These are phyloP conservation scores for Proisotoma minuta DNA, from an alignment of 2,888 invertebrate genomes.

Conservation along the genomic window DNA sequence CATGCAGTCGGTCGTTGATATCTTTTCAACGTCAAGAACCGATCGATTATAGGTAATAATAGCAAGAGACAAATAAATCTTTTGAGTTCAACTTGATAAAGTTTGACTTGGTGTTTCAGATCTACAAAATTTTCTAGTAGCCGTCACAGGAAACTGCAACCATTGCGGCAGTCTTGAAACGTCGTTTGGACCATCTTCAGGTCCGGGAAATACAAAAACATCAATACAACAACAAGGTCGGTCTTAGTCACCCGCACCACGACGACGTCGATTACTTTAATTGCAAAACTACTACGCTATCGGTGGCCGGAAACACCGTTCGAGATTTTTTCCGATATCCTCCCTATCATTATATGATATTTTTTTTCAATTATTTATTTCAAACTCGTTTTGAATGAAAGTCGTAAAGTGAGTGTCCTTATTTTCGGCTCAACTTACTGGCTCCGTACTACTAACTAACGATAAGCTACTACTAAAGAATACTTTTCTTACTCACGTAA, in stretches of 20 bases:
- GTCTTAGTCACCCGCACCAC: slow-evolving; percentile 1
- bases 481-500: too few relatives aligned
- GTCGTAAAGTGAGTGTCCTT: slow-evolving; percentile 34
- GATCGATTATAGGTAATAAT: slow-evolving; percentile 71
- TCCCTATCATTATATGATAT: slow-evolving; percentile 1
- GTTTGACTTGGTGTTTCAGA: slow-evolving; percentile 56
- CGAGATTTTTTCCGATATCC: slow-evolving; percentile 3
- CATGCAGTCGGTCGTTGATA: slow-evolving; percentile 82
- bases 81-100: slow-evolving; percentile 5
- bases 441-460: too few relatives aligned
- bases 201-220: slow-evolving; percentile 23
- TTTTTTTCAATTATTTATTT: slow-evolving; percentile 11
- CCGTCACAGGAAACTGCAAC: slow-evolving; percentile 94
- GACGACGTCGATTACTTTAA: slow-evolving; percentile 3
- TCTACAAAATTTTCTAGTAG: slow-evolving; percentile 94
- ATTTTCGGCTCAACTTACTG: slow-evolving; percentile 34
- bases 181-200: slow-evolving; percentile 49
- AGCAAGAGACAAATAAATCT: background rate
- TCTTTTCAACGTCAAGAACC: slow-evolving; percentile 72
- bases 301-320: slow-evolving; percentile 1
- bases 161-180: slow-evolving; percentile 93
- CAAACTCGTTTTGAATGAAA: slow-evolving; percentile 32
- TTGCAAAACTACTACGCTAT: background rate
- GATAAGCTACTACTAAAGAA: too few relatives aligned
- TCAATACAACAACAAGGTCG: background rate